phyloP scores from a whole-genome alignment of 2,113 vertebrate species.

The Haemorhous mexicanus region DNA sequence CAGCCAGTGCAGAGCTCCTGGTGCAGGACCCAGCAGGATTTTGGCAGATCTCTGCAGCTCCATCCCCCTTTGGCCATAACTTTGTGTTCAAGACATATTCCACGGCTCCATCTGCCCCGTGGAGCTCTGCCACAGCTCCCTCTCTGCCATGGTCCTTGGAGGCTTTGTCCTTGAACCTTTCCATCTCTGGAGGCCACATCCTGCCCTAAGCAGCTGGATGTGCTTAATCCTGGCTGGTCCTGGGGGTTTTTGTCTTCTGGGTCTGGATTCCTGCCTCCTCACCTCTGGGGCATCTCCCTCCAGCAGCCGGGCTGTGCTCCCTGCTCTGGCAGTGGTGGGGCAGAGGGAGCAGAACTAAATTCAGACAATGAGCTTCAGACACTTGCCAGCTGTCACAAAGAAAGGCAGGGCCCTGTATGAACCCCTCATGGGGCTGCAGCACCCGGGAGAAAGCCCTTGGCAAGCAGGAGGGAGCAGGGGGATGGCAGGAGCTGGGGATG shows the following conservation, averaged over 20 bases:
- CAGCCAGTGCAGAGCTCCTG: neutral
- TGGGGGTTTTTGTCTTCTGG: neutral
- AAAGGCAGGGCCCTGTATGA: neutral
- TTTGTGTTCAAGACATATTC: neutral
- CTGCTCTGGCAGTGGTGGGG: neutral
- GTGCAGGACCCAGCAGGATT: accelerated
- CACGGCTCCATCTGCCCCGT: neutral
- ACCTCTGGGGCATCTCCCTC: neutral
- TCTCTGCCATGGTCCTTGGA: neutral
- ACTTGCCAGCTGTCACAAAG: neutral
- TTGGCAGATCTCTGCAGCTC: neutral
- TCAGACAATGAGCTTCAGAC: neutral
- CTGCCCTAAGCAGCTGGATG: neutral
- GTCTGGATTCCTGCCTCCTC: neutral
- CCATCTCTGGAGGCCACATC: neutral
- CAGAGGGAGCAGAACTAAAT: accelerated
- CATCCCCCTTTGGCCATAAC: neutral
- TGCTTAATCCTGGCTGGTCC: neutral
- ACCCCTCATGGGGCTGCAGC: neutral
- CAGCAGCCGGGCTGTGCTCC: accelerated
- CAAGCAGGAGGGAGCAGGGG: neutral
- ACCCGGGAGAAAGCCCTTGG: neutral
- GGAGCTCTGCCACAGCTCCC: neutral
- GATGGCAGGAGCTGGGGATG: neutral
- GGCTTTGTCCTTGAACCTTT: neutral